Conservation (phyloP, 2,888 invertebrate species). For the Yponomeuta cagnagella region DNA sequence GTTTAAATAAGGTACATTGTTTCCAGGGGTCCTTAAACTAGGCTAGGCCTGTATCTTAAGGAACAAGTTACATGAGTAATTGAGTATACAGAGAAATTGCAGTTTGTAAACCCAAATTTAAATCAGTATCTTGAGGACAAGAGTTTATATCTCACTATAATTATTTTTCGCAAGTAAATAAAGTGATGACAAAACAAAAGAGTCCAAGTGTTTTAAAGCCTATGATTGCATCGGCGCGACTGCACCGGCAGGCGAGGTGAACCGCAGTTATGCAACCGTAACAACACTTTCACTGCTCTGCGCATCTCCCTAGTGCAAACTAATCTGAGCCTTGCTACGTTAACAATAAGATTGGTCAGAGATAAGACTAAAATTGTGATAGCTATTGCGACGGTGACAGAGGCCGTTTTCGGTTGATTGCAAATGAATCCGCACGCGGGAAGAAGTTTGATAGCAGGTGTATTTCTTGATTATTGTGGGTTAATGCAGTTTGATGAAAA, state of each 20-base stretch:
- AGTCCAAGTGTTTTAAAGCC: background rate
- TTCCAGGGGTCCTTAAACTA: too few species aligned
- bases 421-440: background rate
- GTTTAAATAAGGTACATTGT: too few species aligned
- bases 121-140: too few species aligned
- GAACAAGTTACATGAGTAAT: too few species aligned
- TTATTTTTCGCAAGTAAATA: too few species aligned
- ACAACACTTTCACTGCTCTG: slow-evolving; percentile 59
- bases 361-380: background rate
- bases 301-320: slow-evolving; percentile 26
- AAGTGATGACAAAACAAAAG: too few species aligned
- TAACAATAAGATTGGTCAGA: background rate
- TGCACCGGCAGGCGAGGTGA: slow-evolving; percentile 36
- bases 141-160: too few species aligned
- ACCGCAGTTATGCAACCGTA: slow-evolving; percentile 53
- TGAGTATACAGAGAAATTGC: too few species aligned
- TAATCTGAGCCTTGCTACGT: slow-evolving; percentile 34
- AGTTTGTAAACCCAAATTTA: too few species aligned
- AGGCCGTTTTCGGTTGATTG: background rate
- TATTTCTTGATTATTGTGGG: slow-evolving; percentile 1
- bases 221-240: background rate
- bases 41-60: too few species aligned
- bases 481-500: background rate
- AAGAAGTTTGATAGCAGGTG: background rate
- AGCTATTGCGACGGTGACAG: background rate